These are phyloP conservation scores for Petromus typicus DNA, from an alignment of 2,113 vertebrate species.

Conservation along the genomic window DNA sequence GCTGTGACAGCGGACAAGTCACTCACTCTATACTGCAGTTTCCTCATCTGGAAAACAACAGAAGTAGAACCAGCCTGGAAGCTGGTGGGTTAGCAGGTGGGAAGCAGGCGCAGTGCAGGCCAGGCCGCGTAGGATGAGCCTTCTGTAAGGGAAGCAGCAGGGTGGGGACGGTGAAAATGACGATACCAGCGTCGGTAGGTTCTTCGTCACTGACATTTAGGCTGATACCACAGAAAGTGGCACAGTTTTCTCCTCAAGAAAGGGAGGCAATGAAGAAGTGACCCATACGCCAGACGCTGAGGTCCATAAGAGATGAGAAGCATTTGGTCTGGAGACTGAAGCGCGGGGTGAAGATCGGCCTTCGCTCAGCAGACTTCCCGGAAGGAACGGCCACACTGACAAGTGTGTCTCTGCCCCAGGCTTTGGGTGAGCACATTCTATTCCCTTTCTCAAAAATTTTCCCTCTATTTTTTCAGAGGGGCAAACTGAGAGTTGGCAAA, in stretches of 20 bases:
- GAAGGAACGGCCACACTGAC: rapidly evolving
- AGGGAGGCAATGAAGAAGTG: background rate
- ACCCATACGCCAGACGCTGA: background rate
- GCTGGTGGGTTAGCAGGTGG: background rate
- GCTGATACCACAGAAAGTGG: slow-evolving; percentile 59
- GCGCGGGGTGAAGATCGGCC: no score
- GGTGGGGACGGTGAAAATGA: background rate
- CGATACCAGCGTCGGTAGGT: background rate
- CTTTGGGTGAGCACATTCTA: background rate
- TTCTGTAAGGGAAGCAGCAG: no score
- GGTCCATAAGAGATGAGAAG: background rate
- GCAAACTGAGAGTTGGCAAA: background rate
- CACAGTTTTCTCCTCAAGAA: background rate
- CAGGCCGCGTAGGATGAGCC: rapidly evolving
- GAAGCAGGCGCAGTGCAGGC: background rate
- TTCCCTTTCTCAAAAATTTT: background rate
- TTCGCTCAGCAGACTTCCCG: background rate
- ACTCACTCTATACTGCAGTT: background rate
- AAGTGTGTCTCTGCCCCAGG: background rate
- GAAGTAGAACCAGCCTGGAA: background rate
- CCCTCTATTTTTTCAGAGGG: background rate
- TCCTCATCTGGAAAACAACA: background rate
- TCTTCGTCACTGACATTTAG: background rate
- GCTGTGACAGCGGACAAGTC: background rate
- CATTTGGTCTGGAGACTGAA: background rate